A percentile compares a stretch with the other conserved stretches of the same genome.
Evolutionary conservation across 1,140 invertebrate species (phyloP).

Genomic region (Aricia agestis): DNA sequence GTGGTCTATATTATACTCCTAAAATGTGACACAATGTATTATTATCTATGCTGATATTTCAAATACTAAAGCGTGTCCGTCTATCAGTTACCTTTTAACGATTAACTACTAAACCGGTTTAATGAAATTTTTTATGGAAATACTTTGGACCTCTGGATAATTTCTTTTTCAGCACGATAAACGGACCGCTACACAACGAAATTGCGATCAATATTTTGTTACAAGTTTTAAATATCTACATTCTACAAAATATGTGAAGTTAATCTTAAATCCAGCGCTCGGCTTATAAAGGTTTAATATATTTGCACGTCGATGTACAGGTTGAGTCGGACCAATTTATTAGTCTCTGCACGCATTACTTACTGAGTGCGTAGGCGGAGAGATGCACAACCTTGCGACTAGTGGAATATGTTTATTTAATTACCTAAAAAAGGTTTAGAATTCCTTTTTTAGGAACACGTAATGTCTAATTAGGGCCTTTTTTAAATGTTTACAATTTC

Average conservation of each 20-base stretch:
- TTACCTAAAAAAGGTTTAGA: background rate
- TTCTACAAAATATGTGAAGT: too few relatives aligned
- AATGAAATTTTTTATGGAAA: too few relatives aligned
- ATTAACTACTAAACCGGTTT: too few relatives aligned
- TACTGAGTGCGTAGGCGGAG: background rate
- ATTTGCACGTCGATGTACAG: slow-evolving; percentile 1
- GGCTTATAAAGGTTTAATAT: background rate
- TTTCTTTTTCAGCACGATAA: too few relatives aligned
- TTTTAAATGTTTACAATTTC: background rate
- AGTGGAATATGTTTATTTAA: slow-evolving; percentile 2
- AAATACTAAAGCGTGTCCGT: too few relatives aligned
- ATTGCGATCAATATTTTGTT: too few relatives aligned
- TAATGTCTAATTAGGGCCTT: background rate
- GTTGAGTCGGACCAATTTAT: slow-evolving; percentile 1
- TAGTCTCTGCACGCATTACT: background rate
- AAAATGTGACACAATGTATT: too few relatives aligned
- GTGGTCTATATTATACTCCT: background rate
- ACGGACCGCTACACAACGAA: too few relatives aligned
- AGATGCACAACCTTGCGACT: slow-evolving; percentile 1
- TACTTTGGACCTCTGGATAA: too few relatives aligned
- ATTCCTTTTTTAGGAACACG: background rate
- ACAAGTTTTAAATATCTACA: too few relatives aligned
- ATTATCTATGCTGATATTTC: too few relatives aligned
- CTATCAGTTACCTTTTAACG: too few relatives aligned
- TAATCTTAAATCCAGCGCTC: background rate